These are phyloP conservation scores for Alentia gelatinosa DNA, from an alignment of 2,888 invertebrate genomes.

Conservation along the genomic window DNA sequence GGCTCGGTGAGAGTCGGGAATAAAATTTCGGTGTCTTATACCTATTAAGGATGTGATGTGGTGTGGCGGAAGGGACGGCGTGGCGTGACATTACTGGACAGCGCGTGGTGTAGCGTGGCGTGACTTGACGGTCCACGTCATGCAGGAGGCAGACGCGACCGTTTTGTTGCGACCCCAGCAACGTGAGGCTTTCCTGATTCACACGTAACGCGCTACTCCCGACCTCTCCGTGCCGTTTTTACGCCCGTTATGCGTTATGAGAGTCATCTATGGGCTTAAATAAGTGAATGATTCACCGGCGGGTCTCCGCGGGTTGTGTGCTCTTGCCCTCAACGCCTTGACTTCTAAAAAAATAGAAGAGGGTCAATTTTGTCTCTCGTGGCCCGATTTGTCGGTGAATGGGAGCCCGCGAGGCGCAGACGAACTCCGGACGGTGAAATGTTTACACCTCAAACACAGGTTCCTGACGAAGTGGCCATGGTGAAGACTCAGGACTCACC, in stretches of 20 bases:
- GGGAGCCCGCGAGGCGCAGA: background rate
- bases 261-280: slow-evolving; percentile 10
- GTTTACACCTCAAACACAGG: slow-evolving; percentile 6
- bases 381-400: background rate
- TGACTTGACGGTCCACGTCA: no score
- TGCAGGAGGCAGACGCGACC: no score
- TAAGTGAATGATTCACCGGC: background rate
- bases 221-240: background rate
- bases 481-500: background rate
- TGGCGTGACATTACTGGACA: no score
- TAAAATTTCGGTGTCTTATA: no score
- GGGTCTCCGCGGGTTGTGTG: background rate
- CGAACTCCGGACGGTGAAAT: background rate
- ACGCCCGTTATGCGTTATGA: background rate
- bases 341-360: no score
- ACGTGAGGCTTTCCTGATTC: no score
- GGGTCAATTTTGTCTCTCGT: background rate
- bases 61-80: no score
- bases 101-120: no score
- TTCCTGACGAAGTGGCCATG: slow-evolving; percentile 14
- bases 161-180: no score
- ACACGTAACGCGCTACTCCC: background rate
- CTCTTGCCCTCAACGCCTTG: no score
- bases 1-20: no score
- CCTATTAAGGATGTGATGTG: no score